phyloP scores from a whole-genome alignment of 2,113 vertebrate genomes.

The Spheniscus mendiculus region DNA sequence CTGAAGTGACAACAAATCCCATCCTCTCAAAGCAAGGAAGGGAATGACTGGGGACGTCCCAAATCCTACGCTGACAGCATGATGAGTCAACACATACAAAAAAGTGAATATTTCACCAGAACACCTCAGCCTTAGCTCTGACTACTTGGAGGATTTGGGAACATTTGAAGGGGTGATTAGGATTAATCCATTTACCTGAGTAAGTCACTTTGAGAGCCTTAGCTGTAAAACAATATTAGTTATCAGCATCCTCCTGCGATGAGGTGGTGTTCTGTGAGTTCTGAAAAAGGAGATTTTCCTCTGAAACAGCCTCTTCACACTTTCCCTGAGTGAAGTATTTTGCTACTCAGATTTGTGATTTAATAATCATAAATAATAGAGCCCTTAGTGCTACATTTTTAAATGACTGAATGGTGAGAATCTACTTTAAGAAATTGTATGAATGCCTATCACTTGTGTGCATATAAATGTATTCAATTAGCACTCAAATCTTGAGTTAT shows the following conservation, averaged over 20 bases:
- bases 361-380: slow-evolving; percentile 73
- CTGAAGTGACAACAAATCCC: background rate
- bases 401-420: slow-evolving; percentile 67
- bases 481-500: slow-evolving; percentile 68
- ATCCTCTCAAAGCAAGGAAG: background rate
- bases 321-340: slow-evolving; percentile 63
- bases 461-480: slow-evolving; percentile 72
- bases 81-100: background rate
- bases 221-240: slow-evolving; percentile 19
- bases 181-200: slow-evolving; percentile 28
- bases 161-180: background rate
- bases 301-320: slow-evolving; percentile 47
- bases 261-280: background rate
- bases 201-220: background rate
- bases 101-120: background rate
- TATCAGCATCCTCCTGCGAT: background rate
- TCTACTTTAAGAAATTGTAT: slow-evolving; percentile 67
- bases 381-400: slow-evolving; percentile 63
- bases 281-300: slow-evolving; percentile 36
- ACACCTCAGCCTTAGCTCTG: background rate
- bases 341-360: slow-evolving; percentile 67
- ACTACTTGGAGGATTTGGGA: background rate
- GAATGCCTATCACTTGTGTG: slow-evolving; percentile 68
- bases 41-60: background rate
- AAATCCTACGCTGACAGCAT: fast-evolving